Percentiles rank a stretch among this genome's conserved stretches.
phyloP scores from a whole-genome alignment of 2,888 invertebrate species.

The Microplitis deprimator region DNA sequence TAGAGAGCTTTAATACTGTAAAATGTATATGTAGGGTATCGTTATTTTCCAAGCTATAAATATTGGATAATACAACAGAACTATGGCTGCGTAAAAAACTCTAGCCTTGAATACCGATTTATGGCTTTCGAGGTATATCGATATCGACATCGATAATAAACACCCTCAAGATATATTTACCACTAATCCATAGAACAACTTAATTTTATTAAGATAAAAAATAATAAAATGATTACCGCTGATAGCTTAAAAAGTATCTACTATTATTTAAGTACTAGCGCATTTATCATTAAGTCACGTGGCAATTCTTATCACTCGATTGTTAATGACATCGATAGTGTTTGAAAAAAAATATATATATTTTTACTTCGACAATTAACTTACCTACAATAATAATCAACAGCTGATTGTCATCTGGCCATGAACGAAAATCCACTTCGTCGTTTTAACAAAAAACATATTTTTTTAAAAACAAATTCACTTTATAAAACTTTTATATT shows the following conservation, averaged over 20 bases:
- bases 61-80: conserved; percentile 41
- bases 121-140: conserved; percentile 41
- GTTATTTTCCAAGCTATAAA: conserved; percentile 40
- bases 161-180: neutral
- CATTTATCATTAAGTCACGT: neutral
- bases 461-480: neutral
- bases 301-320: neutral
- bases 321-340: conserved; percentile 1
- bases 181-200: neutral
- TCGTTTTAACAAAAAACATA: neutral
- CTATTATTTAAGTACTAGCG: neutral
- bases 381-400: neutral
- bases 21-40: neutral
- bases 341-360: neutral
- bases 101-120: conserved; percentile 45
- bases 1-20: conserved; percentile 11
- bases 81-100: conserved; percentile 38
- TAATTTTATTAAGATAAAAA: neutral
- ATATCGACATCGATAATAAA: conserved; percentile 20
- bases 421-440: neutral
- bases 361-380: neutral
- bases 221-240: neutral
- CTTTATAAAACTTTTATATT: neutral
- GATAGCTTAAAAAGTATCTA: neutral
- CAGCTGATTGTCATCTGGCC: neutral